Conservation (phyloP, 1,140 invertebrate genomes). For the Ridgeia piscesae region DNA sequence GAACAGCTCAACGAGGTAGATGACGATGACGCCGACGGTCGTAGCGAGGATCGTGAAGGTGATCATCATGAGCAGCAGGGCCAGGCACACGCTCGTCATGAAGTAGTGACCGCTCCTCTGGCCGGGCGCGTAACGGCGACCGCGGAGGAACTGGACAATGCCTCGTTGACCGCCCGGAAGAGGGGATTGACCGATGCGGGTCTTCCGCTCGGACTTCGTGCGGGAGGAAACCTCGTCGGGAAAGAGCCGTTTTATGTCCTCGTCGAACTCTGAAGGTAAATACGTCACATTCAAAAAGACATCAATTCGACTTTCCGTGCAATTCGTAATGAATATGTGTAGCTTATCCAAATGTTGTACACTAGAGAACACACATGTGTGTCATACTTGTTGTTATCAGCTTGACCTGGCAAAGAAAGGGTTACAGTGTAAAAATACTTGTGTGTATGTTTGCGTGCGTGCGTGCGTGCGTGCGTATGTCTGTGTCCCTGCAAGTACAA, state of each 20-base stretch:
- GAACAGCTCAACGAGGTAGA: not conserved
- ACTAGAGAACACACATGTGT: not conserved
- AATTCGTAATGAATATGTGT: not conserved
- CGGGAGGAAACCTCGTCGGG: not conserved
- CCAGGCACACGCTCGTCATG: not conserved
- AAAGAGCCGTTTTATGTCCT: not conserved
- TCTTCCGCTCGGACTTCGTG: not conserved
- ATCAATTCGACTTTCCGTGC: not conserved
- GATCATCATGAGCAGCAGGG: not conserved
- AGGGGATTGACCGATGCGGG: not conserved
- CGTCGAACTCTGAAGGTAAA: not conserved
- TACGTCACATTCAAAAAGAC: not conserved
- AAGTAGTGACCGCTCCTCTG: not conserved
- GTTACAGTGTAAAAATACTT: too few species aligned
- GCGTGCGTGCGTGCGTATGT: too few species aligned
- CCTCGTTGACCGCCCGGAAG: not conserved
- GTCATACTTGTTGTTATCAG: not conserved
- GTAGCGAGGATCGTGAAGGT: conserved; percentile 4
- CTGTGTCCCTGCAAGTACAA: too few species aligned
- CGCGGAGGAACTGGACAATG: not conserved
- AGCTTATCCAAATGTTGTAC: not conserved
- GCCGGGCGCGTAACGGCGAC: not conserved
- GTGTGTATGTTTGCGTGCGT: too few species aligned
- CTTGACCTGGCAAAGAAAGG: not conserved
- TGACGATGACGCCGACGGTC: conserved; percentile 8